These are phyloP conservation scores for Gymnogyps californianus DNA, from an alignment of 2,113 vertebrate genomes.

Conservation along the genomic window DNA sequence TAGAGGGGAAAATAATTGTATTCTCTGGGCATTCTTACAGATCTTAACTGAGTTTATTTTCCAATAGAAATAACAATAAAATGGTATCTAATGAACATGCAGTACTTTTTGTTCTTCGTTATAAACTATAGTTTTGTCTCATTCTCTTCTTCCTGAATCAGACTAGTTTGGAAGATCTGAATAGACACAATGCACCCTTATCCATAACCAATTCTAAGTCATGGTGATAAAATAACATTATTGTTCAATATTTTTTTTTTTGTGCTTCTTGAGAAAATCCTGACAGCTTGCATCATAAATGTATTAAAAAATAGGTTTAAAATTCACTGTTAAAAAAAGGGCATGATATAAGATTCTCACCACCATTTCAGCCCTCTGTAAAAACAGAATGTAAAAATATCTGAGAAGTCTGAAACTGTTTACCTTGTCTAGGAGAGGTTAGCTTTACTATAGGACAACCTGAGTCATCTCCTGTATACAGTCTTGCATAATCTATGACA, in stretches of 20 bases:
- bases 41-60: not conserved
- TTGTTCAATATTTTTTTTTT: not conserved
- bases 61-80: not conserved
- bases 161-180: not conserved
- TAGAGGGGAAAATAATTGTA: not conserved
- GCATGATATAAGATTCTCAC: not conserved
- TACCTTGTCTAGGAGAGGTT: not conserved
- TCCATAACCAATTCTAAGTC: not conserved
- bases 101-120: not conserved
- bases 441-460: not conserved
- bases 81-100: not conserved
- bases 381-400: not conserved
- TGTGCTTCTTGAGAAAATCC: not conserved
- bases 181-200: not conserved
- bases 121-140: not conserved
- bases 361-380: not conserved
- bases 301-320: not conserved
- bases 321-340: not conserved
- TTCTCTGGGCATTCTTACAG: not conserved
- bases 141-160: not conserved
- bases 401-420: not conserved
- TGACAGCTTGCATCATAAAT: not conserved
- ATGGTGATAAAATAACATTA: not conserved
- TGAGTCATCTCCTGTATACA: not conserved
- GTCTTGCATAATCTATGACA: not conserved